phyloP scores from a whole-genome alignment of 2,888 invertebrate species.

The Cephalotes varians region DNA sequence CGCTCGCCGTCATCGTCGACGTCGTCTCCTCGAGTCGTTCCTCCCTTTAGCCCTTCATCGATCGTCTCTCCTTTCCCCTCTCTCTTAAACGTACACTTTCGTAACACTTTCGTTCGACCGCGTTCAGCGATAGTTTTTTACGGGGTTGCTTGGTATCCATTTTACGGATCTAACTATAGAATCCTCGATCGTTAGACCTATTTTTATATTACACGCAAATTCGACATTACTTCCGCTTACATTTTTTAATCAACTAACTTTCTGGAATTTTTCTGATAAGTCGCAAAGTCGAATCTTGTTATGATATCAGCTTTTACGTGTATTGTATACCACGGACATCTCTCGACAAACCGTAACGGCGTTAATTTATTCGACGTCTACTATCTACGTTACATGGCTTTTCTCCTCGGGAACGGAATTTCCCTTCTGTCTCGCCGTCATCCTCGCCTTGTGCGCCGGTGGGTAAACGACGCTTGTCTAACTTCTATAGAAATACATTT shows the following conservation, averaged over 20 bases:
- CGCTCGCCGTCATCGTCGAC: neutral
- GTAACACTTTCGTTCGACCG: neutral
- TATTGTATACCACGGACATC: neutral
- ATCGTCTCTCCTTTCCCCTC: constrained; percentile 1
- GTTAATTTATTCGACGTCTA: constrained; percentile 52
- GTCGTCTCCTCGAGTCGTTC: constrained; percentile 41
- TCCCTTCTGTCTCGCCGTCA: constrained; percentile 45
- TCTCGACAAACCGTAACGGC: constrained; percentile 24
- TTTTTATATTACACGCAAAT: neutral
- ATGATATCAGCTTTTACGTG: neutral
- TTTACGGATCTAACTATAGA: neutral
- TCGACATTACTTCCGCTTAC: neutral
- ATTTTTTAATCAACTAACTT: neutral
- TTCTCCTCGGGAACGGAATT: constrained; percentile 46
- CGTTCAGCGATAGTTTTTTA: neutral
- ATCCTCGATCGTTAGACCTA: neutral
- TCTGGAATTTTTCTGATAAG: neutral
- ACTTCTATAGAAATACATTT: constrained; percentile 69
- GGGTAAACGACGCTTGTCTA: constrained; percentile 56
- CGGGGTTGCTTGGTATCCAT: neutral
- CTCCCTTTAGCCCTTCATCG: constrained; percentile 32
- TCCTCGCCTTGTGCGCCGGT: constrained; percentile 42
- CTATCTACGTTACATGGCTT: constrained; percentile 41
- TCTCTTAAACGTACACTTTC: neutral
- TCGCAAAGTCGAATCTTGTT: neutral